A percentile compares a stretch with the other conserved stretches of the same genome.
These are phyloP conservation scores for Oncorhynchus masou DNA, from an alignment of 2,113 vertebrate species.

Conservation along the genomic window DNA sequence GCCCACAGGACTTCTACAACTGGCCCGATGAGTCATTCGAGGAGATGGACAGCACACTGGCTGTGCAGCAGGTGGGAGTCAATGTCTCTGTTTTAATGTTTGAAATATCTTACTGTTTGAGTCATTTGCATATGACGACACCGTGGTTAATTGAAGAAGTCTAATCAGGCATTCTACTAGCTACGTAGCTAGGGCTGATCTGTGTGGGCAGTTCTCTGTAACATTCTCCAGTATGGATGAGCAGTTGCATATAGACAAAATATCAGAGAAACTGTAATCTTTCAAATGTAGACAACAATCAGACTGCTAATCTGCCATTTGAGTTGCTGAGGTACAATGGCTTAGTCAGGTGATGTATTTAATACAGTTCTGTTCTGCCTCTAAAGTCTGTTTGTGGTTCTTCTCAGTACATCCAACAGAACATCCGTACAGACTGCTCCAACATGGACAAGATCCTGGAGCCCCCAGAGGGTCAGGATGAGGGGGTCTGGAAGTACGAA, in stretches of 20 bases:
- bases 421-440: slow-evolving; percentile 86
- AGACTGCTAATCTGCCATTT: no score
- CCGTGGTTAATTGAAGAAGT: no score
- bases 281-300: no score
- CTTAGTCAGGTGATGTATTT: background rate
- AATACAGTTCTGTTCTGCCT: background rate
- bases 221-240: no score
- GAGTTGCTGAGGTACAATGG: no score
- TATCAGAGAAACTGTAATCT: no score
- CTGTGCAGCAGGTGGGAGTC: slow-evolving; percentile 83
- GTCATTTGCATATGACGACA: background rate
- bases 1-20: slow-evolving; percentile 85
- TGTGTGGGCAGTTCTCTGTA: no score
- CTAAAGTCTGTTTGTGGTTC: background rate
- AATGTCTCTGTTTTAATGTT: background rate
- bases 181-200: no score
- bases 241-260: no score
- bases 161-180: no score
- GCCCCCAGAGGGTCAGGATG: slow-evolving; percentile 89
- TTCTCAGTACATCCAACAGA: slow-evolving; percentile 87
- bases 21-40: slow-evolving; percentile 95
- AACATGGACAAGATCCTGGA: slow-evolving; percentile 92
- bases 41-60: slow-evolving; percentile 90
- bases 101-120: background rate
- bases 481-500: slow-evolving; percentile 92